Percentiles rank a stretch among this genome's conserved stretches.
Conservation (phyloP, 2,113 vertebrate genomes). For the western clawed frog (Xenopus tropicalis) region DNA sequence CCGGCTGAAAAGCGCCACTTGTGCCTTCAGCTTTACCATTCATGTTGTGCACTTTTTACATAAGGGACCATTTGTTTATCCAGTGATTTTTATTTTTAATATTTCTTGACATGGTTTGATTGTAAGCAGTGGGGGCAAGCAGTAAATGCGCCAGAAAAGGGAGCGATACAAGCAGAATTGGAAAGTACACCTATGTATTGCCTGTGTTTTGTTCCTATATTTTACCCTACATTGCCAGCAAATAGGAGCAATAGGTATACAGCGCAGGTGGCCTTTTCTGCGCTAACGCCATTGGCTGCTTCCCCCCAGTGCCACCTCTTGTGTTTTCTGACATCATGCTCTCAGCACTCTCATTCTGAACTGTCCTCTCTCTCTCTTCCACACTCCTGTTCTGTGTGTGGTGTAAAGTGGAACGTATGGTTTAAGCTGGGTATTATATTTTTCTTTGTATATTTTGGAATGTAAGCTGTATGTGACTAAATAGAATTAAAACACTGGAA, state of each 20-base stretch:
- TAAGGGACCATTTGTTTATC: constrained; percentile 34
- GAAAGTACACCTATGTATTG: too few relatives aligned
- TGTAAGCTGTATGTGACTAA: constrained; percentile 40
- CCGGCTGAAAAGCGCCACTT: too few relatives aligned
- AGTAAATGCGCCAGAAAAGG: too few relatives aligned
- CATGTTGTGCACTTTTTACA: constrained; percentile 33
- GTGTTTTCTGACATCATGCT: constrained; percentile 4
- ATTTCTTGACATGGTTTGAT: constrained; percentile 37
- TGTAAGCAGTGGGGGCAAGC: background rate
- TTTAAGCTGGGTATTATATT: constrained; percentile 39
- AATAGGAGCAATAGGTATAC: too few relatives aligned
- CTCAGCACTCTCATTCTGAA: constrained; percentile 10
- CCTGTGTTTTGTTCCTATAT: too few relatives aligned
- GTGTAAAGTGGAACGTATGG: constrained; percentile 39
- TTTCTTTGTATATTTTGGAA: constrained; percentile 44
- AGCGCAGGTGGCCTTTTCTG: too few relatives aligned
- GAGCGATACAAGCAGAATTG: too few relatives aligned
- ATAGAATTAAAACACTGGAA: constrained; percentile 41
- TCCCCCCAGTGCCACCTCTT: background rate
- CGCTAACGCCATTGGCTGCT: too few relatives aligned
- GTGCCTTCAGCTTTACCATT: background rate
- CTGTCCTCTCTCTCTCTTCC: constrained; percentile 21
- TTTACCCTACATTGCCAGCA: too few relatives aligned
- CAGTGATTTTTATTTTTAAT: constrained; percentile 16
- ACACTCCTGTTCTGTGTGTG: constrained; percentile 32